Conservation (phyloP, 1,140 invertebrate genomes). For the Trachymyrmex septentrionalis region DNA sequence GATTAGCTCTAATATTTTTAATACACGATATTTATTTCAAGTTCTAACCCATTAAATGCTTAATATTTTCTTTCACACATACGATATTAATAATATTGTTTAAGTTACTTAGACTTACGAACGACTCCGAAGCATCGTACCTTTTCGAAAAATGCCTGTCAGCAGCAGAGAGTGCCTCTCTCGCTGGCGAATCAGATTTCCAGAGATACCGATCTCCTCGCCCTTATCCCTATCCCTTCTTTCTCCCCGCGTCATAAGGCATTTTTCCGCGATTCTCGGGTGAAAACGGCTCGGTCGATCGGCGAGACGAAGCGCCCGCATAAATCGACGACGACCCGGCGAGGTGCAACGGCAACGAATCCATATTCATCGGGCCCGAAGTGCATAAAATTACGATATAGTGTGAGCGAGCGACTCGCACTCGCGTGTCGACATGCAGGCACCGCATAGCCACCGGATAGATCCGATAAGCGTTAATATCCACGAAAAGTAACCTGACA, state of each 20-base stretch:
- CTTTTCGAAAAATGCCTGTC: background rate
- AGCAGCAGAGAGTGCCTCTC: background rate
- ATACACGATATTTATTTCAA: no score
- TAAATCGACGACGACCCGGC: constrained; percentile 74
- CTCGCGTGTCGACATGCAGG: constrained; percentile 80
- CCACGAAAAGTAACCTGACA: constrained; percentile 76
- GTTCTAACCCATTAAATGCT: background rate
- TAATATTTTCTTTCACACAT: background rate
- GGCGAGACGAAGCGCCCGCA: constrained; percentile 62
- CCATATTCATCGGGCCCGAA: constrained; percentile 83
- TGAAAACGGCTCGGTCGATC: constrained; percentile 54
- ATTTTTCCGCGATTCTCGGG: constrained; percentile 71
- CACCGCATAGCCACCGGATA: constrained; percentile 76
- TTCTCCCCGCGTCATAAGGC: background rate
- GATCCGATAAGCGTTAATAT: constrained; percentile 79
- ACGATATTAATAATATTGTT: background rate
- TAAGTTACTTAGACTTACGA: background rate
- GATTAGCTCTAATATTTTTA: no score
- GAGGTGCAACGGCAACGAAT: constrained; percentile 77
- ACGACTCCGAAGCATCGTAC: background rate
- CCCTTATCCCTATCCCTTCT: background rate
- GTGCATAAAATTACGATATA: constrained; percentile 85
- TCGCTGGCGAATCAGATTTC: background rate
- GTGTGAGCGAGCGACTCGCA: constrained; percentile 70
- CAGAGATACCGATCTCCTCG: background rate